Percentiles rank a stretch among this genome's conserved stretches.
Evolutionary conservation across 2,797 vertebrate genomes (phyloP).

Genomic region (Sebastes kiyomatsui): DNA sequence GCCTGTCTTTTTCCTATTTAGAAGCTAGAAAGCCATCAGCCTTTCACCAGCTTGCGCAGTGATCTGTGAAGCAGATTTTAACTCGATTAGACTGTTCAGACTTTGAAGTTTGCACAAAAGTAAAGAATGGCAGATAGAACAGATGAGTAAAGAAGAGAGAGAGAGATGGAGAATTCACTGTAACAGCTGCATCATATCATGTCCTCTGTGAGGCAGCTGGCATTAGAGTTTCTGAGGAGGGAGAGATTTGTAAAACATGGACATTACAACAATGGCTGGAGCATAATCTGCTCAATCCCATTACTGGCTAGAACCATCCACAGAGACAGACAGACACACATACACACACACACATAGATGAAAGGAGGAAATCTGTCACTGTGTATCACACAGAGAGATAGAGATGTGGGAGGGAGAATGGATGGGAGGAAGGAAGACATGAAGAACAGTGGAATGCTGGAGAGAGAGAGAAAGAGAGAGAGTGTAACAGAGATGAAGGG

Average conservation of each 20-base stretch:
- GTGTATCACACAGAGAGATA: constrained; percentile 10
- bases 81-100: constrained; percentile 44
- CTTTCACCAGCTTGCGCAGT: background rate
- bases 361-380: constrained; percentile 44
- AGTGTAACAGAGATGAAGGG: background rate
- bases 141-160: background rate
- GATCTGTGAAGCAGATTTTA: constrained; percentile 47
- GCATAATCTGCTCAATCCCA: constrained; percentile 76
- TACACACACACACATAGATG: constrained; percentile 8
- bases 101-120: constrained; percentile 32
- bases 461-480: background rate
- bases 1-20: constrained; percentile 12
- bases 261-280: constrained; percentile 74
- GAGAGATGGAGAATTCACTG: constrained; percentile 24
- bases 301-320: constrained; percentile 63
- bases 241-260: constrained; percentile 77
- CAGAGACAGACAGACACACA: background rate
- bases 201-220: constrained; percentile 46
- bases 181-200: constrained; percentile 48
- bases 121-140: constrained; percentile 6
- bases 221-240: constrained; percentile 49
- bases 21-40: constrained; percentile 9
- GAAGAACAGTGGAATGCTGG: background rate
- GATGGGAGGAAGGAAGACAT: background rate
- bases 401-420: constrained; percentile 15